Conservation (phyloP, 2,797 vertebrate genomes). For the Bovichtus variegatus region DNA sequence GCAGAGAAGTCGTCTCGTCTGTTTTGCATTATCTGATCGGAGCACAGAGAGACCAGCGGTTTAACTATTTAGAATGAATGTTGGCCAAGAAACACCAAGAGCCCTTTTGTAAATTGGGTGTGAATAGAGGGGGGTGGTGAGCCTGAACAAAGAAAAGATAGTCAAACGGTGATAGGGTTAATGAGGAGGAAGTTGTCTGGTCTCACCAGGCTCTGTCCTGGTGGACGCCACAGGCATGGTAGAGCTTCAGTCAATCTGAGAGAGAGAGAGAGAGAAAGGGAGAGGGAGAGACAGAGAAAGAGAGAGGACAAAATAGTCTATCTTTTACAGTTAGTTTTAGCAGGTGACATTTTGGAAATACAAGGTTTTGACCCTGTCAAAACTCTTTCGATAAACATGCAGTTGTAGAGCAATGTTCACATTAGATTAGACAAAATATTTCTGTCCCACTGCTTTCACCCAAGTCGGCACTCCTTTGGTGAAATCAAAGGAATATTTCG, state of each 20-base stretch:
- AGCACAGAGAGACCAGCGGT: no score
- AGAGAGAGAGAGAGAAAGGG: constrained; percentile 13
- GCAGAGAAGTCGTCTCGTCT: no score
- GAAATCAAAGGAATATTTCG: neutral
- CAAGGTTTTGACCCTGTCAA: no score
- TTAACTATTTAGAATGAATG: no score
- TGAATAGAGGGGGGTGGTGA: neutral
- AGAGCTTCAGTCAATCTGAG: constrained; percentile 64
- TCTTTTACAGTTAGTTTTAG: neutral
- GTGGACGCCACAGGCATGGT: constrained; percentile 82
- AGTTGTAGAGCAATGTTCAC: no score
- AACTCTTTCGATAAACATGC: no score
- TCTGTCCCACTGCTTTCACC: neutral
- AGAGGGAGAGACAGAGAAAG: no score
- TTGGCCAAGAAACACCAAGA: no score
- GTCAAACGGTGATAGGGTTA: neutral
- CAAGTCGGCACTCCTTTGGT: neutral
- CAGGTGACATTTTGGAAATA: no score
- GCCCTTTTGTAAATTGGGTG: neutral
- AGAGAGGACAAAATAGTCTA: neutral
- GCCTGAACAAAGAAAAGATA: neutral
- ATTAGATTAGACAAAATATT: neutral
- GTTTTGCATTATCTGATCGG: no score
- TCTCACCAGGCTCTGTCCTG: constrained; percentile 80
- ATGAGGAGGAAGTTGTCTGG: constrained; percentile 6